Conservation (phyloP, 1,140 invertebrate species). For the Mizuhopecten yessoensis region DNA sequence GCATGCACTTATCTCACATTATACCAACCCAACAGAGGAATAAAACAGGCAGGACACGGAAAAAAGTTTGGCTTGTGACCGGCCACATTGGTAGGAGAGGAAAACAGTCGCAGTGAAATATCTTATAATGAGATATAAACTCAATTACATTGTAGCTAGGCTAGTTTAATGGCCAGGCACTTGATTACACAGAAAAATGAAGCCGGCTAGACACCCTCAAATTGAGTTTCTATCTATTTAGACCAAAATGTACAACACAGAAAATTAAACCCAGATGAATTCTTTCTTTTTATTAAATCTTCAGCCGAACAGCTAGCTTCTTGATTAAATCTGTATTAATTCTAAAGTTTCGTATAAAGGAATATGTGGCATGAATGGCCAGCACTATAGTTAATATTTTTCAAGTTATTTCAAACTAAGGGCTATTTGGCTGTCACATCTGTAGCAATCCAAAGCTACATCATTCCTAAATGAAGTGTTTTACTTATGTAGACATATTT, state of each 20-base stretch:
- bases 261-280: slow-evolving; percentile 53
- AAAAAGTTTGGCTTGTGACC: neutral
- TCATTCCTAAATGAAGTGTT: slow-evolving; percentile 13
- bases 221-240: slow-evolving; percentile 50
- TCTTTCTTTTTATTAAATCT: slow-evolving; percentile 50
- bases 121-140: slow-evolving; percentile 36
- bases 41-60: neutral
- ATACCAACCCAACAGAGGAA: neutral
- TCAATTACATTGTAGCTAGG: neutral
- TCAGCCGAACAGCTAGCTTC: neutral
- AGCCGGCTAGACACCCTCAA: slow-evolving; percentile 16
- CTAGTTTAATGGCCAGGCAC: slow-evolving; percentile 42
- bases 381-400: slow-evolving; percentile 35
- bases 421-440: slow-evolving; percentile 31
- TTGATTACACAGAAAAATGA: slow-evolving; percentile 33
- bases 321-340: slow-evolving; percentile 29
- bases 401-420: slow-evolving; percentile 29
- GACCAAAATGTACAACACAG: slow-evolving; percentile 45
- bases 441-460: slow-evolving; percentile 1
- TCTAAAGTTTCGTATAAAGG: slow-evolving; percentile 7
- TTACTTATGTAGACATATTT: slow-evolving; percentile 30
- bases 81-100: neutral
- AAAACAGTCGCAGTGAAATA: slow-evolving; percentile 32
- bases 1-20: neutral
- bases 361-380: slow-evolving; percentile 15